Base-by-base conservation (phyloP, 2,113 vertebrate genomes). In the Lagopus leucura region DNA sequence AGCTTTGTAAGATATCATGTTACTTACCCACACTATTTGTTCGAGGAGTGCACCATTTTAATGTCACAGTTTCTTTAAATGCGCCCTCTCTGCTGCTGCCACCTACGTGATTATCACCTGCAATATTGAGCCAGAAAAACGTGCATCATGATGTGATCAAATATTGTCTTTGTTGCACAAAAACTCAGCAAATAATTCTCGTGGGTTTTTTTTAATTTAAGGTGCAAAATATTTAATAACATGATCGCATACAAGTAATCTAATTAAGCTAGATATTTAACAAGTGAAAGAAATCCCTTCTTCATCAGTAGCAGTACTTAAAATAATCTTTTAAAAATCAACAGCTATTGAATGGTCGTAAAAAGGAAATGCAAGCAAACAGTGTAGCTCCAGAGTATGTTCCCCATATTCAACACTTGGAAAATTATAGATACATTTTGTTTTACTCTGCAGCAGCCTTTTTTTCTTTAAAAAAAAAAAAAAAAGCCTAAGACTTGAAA, bases 31-130 rank as follows among this genome's bases (percentile, higher is more conserved):
- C 98, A 67, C 98, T 99, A 96, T 99, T 99, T 19, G 99, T 99
- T 84, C 99, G 98, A 22, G 99, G 99, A 4, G 99, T 99, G 89
- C 99, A 99, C 99, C 99, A 99, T 64, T 99, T 99, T 38, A 99
- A 97, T 1, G 99, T 99, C 21, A 99, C 98, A 0, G 99, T 99
- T 92, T 99, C 99, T 93, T 99, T 99, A 40, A 99, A 98, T 0
- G 98, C 97, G 25, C 98, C 98, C 77, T 99, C 99, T 89, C 98
- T 98, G 72, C 98, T 99, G 87, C 98, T 99, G 92, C 98, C 97
- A 38, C 98, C 97, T 1, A 96, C 64, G 60, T 99, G 99, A 66
- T 98, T 97, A 96, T 99, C 99, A 88, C 99, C 99, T 99, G 96
- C 72, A 89, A 95, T 14, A 89, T 3, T 30, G 58, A 75, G 13